Evolutionary conservation across 2,797 vertebrate species (phyloP).

Genomic region (Tangara arthus): DNA sequence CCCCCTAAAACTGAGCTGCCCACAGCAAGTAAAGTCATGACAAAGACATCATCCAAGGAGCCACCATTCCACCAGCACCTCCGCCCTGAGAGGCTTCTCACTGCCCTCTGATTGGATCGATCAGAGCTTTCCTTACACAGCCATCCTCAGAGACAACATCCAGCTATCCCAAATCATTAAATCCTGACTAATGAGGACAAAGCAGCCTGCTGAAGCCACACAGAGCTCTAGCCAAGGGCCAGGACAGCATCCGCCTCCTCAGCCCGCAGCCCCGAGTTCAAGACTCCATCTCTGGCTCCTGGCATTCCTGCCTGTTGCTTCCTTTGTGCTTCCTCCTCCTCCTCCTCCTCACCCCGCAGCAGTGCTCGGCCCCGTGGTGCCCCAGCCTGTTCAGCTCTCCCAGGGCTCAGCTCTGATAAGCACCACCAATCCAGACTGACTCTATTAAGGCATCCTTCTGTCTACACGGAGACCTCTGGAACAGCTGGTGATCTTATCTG

Average conservation of each 20-base stretch:
- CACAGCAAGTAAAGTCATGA: not conserved
- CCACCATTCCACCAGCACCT: not conserved
- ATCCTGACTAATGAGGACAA: conserved; percentile 63
- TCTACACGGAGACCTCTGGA: conserved; percentile 64
- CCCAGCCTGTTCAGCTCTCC: conserved; percentile 61
- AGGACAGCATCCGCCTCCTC: not conserved
- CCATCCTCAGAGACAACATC: conserved; percentile 24
- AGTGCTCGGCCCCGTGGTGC: not conserved
- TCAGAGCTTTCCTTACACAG: conserved; percentile 28
- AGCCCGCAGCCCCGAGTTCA: not conserved
- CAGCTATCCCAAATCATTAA: conserved; percentile 62
- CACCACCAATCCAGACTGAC: conserved; percentile 48
- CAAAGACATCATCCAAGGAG: not conserved
- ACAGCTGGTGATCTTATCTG: conserved; percentile 77
- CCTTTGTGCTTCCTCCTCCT: not conserved
- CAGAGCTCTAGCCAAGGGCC: not conserved
- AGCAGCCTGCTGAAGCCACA: conserved; percentile 13
- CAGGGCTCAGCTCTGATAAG: conserved; percentile 62
- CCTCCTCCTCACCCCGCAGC: not conserved
- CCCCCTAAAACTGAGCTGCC: rapidly evolving
- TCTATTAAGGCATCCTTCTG: conserved; percentile 69
- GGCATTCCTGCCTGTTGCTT: not conserved
- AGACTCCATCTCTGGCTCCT: not conserved
- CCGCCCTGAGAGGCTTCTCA: not conserved
- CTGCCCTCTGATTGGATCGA: conserved; percentile 44